Percentiles rank a stretch among this genome's conserved stretches.
phyloP scores from a whole-genome alignment of 1,140 invertebrate species.

The Aphidius gifuensis region DNA sequence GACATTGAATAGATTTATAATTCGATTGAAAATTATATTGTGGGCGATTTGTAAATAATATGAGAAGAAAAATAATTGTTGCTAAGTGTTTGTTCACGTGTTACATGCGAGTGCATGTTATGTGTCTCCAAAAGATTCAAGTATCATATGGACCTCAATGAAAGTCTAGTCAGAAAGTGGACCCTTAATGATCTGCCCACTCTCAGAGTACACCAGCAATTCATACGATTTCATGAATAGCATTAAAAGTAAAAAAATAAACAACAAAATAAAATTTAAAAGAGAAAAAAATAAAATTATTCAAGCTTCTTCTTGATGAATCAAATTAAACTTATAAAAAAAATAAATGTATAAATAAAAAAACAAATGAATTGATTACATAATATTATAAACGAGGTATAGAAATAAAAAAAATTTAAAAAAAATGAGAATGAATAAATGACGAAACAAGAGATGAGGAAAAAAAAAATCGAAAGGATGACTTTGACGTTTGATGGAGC shows the following conservation, averaged over 20 bases:
- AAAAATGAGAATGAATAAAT: background rate
- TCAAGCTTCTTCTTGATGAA: background rate
- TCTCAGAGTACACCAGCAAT: constrained; percentile 19
- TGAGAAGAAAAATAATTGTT: background rate
- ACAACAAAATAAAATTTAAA: background rate
- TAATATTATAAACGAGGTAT: too few relatives aligned
- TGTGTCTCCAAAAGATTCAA: constrained; percentile 17
- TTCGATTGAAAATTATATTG: constrained; percentile 16
- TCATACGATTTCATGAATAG: constrained; percentile 21
- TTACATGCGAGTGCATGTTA: background rate
- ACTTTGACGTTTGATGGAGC: background rate
- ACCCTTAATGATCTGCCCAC: constrained; percentile 33
- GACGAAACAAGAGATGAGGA: background rate
- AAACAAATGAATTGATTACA: too few relatives aligned
- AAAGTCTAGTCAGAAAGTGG: constrained; percentile 21
- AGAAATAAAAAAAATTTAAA: too few relatives aligned
- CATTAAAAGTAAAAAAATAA: constrained; percentile 7
- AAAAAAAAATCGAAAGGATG: background rate
- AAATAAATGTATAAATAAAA: too few relatives aligned
- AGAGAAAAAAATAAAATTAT: background rate
- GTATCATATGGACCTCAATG: constrained; percentile 23
- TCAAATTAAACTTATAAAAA: background rate
- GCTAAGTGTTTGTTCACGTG: background rate
- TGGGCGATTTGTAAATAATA: constrained; percentile 13
- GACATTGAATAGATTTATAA: constrained; percentile 17